Evolutionary conservation across 2,113 vertebrate genomes (phyloP), one percentile per base, ranked within the genome.

Genomic region (Tapirus terrestris): DNA sequence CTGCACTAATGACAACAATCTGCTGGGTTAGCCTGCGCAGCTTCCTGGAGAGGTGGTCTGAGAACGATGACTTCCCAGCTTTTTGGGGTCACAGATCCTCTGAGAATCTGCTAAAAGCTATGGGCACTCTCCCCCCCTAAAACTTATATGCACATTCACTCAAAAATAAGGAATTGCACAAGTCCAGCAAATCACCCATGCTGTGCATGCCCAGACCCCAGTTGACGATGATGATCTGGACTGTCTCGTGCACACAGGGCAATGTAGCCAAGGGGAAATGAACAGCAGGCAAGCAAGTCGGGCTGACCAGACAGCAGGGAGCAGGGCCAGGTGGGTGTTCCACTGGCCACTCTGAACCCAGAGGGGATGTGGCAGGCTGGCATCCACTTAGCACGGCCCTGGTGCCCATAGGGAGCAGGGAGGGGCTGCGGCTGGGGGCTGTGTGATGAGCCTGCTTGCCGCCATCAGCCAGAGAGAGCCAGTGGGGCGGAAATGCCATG

Each of bases 401-500:
- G 61, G 13, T 12, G 67, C 53, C 93, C 65, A 14, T 4, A 3
- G 0, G 29, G 65, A 43, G 45, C 21, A 8, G 17, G 36, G 18
- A 68, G 48, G 2, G 68, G 20, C 75, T 10, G 48, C 0, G 29
- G 16, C 91, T n/a, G 12, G 18, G 23, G 76, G 33, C 68, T 5
- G 21, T 65, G 51, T 45, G 63, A 51, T 17, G 33, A 36, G 75
- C 14, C 76, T 16, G 36, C 36, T 36, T 21, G n/a, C 91, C 63
- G 23, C 92, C 33, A 0, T 45, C 73, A 91, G 94, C 85, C 76
- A 43, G 70, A 67, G 68, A 60, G 58, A 96, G 61, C 85, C n/a
- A 29, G 72, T 58, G 53, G 53, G 39, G 68, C 88, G 77, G 93
- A 97, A 97, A 94, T 5, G 53, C 75, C 1, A 0, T 1, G 1